Base-by-base conservation (phyloP, 1,140 invertebrate genomes). In the Pygmarrhopalites habei region DNA sequence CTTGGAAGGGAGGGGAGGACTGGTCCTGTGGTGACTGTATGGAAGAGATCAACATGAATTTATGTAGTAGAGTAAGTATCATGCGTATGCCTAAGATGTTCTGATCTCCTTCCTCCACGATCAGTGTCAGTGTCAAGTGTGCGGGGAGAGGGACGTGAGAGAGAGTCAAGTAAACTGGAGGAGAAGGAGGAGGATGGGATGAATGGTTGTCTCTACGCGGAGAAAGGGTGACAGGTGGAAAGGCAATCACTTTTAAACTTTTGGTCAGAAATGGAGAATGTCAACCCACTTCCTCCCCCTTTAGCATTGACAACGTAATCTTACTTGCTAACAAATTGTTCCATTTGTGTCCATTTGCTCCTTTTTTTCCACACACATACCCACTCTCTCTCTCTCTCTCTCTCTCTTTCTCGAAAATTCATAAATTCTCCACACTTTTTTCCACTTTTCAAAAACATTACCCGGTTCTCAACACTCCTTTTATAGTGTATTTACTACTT, bases 321-420 rank as follows among this genome's bases (percentile, higher is more conserved):
- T 56, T 12, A 5, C 53, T 23, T 32, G 29, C 19, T 56, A 56
- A 56, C 35, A 56, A 56, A 56, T 56, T 56, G 53, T 56, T 35
- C 53, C 53, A 56, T 56, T 56, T 56, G 53, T 56, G 53, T 41
- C 53, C 53, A 56, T 56, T 52, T 52, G 49, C 49, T 52, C 39
- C 46, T 15, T 49, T 39, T 39, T 39, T 39, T 39, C 35, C 35
- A 39, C 35, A 17, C 35, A n/a, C n/a, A n/a, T n/a, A n/a, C n/a
- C n/a, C n/a, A n/a, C n/a, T n/a, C n/a, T n/a, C n/a, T n/a, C n/a
- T n/a, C n/a, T 39, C 17, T 39, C 17, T 17, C 35, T 17, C 35
- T 39, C 17, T 17, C 15, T n/a, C 15, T 10, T 5, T 21, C 44
- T 10, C 44, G 10, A 21, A n/a, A 46, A 21, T 46, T 46, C 44